Evolutionary conservation across 2,797 vertebrate species (phyloP).

Genomic region (Enteromius anoplus): DNA sequence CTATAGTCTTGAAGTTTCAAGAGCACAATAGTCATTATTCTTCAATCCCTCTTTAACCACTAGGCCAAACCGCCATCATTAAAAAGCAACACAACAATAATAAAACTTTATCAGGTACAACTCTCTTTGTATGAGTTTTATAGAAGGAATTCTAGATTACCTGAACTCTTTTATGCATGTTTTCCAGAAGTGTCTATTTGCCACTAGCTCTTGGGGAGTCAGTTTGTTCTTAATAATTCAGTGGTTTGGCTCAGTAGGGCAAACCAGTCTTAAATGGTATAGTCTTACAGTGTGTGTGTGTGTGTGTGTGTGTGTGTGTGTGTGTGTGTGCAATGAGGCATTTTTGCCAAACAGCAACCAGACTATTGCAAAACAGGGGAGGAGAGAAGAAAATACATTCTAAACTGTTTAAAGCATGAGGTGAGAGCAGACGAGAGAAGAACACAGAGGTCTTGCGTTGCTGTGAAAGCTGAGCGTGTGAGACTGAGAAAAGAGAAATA

Average conservation of each 20-base stretch:
- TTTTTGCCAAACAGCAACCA: slow-evolving; percentile 35
- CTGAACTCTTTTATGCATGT: slow-evolving; percentile 10
- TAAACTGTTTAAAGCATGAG: slow-evolving; percentile 29
- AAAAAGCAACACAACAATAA: background rate
- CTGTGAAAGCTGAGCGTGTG: slow-evolving; percentile 2
- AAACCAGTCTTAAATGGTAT: slow-evolving; percentile 58
- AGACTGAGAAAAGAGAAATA: slow-evolving; percentile 3
- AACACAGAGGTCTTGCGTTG: background rate
- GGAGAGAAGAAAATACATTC: background rate
- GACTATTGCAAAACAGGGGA: slow-evolving; percentile 10
- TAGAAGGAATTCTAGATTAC: background rate
- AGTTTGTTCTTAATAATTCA: slow-evolving; percentile 79
- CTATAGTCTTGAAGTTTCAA: background rate
- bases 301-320: slow-evolving; percentile 45
- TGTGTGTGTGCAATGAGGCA: slow-evolving; percentile 10
- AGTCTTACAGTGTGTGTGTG: slow-evolving; percentile 34
- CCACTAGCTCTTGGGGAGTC: slow-evolving; percentile 66
- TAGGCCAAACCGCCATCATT: background rate
- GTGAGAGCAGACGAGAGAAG: slow-evolving; percentile 13
- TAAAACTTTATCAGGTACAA: background rate
- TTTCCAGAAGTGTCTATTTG: slow-evolving; percentile 34
- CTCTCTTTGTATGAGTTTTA: slow-evolving; percentile 12
- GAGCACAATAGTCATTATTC: background rate
- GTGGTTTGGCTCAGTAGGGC: slow-evolving; percentile 70
- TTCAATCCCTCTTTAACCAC: slow-evolving; percentile 2